These are phyloP conservation scores for Watsonalla cultraria DNA, from an alignment of 2,888 invertebrate species.

Conservation along the genomic window DNA sequence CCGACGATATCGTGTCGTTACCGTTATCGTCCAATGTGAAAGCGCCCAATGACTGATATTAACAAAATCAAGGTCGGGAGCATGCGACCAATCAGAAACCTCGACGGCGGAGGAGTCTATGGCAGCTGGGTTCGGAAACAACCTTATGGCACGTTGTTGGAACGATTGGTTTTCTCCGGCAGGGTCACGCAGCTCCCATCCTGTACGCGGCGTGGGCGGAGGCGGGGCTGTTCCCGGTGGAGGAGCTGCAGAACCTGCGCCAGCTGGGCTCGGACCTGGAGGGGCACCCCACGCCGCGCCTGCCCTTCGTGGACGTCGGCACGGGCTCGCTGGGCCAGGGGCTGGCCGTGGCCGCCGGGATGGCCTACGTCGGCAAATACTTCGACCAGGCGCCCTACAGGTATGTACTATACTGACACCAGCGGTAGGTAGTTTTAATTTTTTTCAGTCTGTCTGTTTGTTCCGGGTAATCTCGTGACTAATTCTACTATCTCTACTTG, in stretches of 20 bases:
- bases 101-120: no score
- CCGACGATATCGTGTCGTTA: no score
- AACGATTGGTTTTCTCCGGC: background rate
- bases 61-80: no score
- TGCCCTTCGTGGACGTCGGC: constrained; percentile 98
- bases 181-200: constrained; percentile 98
- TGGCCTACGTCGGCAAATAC: constrained; percentile 97
- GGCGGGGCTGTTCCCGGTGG: constrained; percentile 91
- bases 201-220: constrained; percentile 99
- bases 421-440: no score
- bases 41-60: no score
- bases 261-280: constrained; percentile 97
- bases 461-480: no score
- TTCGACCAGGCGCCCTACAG: constrained; percentile 89
- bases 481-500: no score
- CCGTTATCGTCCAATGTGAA: no score
- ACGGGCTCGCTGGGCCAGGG: constrained; percentile 99
- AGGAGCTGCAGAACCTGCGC: constrained; percentile 91
- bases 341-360: constrained; percentile 96
- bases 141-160: background rate
- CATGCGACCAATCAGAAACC: no score
- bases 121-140: no score
- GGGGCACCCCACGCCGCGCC: constrained; percentile 98
- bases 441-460: no score
- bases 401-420: constrained; percentile 63